Conservation (phyloP, 2,113 vertebrate species). For the Rostratula benghalensis region DNA sequence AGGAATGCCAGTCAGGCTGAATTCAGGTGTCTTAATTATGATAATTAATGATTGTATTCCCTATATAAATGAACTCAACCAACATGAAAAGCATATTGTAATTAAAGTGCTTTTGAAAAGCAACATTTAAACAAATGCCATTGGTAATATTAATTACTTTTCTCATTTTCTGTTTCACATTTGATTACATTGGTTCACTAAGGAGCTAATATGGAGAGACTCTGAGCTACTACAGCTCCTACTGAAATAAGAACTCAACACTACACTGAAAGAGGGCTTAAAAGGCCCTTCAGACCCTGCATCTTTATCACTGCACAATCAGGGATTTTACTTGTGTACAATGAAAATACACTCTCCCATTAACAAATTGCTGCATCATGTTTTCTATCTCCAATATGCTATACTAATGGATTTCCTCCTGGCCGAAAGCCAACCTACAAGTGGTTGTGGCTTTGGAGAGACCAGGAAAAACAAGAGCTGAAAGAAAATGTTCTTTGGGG, state of each 20-base stretch:
- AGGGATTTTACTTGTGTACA: neutral
- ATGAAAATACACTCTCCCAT: neutral
- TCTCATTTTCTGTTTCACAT: constrained; percentile 60
- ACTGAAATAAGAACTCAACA: neutral
- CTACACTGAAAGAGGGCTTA: neutral
- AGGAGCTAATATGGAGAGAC: constrained; percentile 4
- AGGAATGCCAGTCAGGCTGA: constrained; percentile 71
- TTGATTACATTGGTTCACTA: constrained; percentile 52
- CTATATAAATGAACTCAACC: constrained; percentile 76
- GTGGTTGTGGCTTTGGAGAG: neutral
- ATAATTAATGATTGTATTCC: constrained; percentile 82
- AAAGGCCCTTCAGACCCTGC: neutral
- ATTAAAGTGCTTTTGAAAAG: constrained; percentile 76
- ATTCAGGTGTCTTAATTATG: constrained; percentile 83
- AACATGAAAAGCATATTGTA: constrained; percentile 81
- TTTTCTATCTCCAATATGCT: neutral
- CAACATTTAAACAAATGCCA: constrained; percentile 76
- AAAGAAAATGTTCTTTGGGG: neutral
- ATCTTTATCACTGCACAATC: neutral
- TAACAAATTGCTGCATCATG: neutral
- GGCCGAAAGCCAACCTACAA: neutral
- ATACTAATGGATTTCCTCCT: neutral
- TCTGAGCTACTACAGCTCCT: neutral
- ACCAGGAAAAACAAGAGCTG: neutral
- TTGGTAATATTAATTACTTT: constrained; percentile 70